phyloP scores from a whole-genome alignment of 2,797 vertebrate genomes.

The Megalops cyprinoides region DNA sequence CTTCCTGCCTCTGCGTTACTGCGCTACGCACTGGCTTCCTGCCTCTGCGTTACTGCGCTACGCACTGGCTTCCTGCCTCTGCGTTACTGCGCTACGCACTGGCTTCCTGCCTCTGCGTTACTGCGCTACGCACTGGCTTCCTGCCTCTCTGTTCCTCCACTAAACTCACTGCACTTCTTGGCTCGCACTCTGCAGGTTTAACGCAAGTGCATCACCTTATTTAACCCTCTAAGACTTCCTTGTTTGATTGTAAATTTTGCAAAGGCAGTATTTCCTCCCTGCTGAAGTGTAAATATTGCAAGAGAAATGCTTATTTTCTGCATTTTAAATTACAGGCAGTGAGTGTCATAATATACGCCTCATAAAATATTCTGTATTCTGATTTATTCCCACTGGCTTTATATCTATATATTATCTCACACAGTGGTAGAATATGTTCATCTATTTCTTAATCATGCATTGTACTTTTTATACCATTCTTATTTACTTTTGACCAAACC shows the following conservation, averaged over 20 bases:
- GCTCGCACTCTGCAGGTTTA: background rate
- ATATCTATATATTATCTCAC: background rate
- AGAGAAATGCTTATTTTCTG: background rate
- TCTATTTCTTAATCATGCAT: background rate
- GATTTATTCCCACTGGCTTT: background rate
- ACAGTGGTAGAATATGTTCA: background rate
- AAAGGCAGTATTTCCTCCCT: background rate
- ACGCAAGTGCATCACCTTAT: constrained; percentile 4
- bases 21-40: too few species aligned
- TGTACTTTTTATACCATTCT: background rate
- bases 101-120: background rate
- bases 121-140: background rate
- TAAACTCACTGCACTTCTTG: too few species aligned
- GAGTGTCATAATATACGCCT: background rate
- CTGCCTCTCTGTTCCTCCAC: too few species aligned
- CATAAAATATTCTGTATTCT: background rate
- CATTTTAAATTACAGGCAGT: background rate
- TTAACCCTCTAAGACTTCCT: background rate
- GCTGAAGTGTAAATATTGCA: background rate
- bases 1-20: too few species aligned
- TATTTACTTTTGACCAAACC: constrained; percentile 9
- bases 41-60: too few species aligned
- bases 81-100: too few species aligned
- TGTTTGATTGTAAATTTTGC: background rate
- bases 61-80: too few species aligned